phyloP scores from a whole-genome alignment of 2,113 vertebrate species.

The Baryphthengus martii region DNA sequence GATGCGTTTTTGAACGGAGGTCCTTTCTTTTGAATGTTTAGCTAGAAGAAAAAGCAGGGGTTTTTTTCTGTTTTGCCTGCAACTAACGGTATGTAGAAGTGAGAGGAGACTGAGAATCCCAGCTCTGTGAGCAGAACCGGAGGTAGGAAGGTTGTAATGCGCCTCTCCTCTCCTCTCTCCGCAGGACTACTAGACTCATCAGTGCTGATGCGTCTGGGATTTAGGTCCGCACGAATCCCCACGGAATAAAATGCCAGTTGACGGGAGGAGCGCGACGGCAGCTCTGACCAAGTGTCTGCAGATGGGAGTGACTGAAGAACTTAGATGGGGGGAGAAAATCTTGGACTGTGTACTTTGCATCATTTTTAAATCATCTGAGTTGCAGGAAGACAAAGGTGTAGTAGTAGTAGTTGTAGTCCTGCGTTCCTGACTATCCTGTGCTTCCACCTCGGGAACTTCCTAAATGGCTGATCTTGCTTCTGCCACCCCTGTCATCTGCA shows the following conservation, averaged over 20 bases:
- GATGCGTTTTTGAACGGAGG: neutral
- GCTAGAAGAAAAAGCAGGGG: neutral
- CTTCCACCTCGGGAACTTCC: slow-evolving; percentile 33
- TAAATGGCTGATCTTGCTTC: neutral
- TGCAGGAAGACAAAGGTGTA: slow-evolving; percentile 18
- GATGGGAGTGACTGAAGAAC: slow-evolving; percentile 30
- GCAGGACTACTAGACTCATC: slow-evolving; percentile 76
- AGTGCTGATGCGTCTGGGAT: slow-evolving; percentile 60
- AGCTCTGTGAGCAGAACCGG: neutral
- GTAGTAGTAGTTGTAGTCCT: neutral
- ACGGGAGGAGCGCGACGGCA: slow-evolving; percentile 41
- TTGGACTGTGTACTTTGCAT: slow-evolving; percentile 24
- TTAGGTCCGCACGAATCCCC: slow-evolving; percentile 52
- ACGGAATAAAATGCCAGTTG: slow-evolving; percentile 6
- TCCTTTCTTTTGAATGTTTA: neutral
- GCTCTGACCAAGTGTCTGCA: slow-evolving; percentile 56
- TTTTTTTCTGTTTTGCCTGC: neutral
- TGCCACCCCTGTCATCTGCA: slow-evolving; percentile 1
- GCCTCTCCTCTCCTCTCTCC: slow-evolving; percentile 8
- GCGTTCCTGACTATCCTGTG: slow-evolving; percentile 7
- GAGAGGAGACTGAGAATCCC: neutral
- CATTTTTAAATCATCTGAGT: slow-evolving; percentile 38
- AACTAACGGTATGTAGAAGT: neutral
- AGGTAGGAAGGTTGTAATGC: neutral
- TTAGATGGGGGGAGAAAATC: slow-evolving; percentile 1